Conservation (phyloP, 2,113 vertebrate genomes). For the Phrynosoma blainvillii region DNA sequence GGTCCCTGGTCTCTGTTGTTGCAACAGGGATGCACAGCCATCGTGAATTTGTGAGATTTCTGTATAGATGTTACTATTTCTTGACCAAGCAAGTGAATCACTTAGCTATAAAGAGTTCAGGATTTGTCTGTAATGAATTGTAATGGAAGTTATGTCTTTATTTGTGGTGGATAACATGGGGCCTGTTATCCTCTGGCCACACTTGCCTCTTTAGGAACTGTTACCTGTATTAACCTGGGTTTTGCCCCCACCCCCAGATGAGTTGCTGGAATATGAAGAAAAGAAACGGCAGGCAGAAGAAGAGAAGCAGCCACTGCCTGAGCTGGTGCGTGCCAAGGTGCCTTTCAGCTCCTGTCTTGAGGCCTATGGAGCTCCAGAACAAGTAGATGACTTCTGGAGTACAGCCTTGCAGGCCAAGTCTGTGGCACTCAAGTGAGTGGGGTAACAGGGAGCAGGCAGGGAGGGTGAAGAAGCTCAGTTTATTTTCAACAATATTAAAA, state of each 20-base stretch:
- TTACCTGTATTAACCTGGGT: background rate
- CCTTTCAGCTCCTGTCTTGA: conserved; percentile 95
- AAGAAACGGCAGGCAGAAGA: conserved; percentile 90
- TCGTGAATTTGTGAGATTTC: background rate
- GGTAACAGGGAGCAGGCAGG: background rate
- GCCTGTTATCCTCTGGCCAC: background rate
- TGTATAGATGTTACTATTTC: background rate
- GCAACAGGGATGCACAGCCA: background rate
- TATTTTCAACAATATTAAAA: background rate
- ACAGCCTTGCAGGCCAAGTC: conserved; percentile 96
- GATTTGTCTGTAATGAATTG: no score
- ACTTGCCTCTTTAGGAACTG: no score
- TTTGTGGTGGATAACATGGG: no score
- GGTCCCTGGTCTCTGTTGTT: no score
- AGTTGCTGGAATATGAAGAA: conserved; percentile 92
- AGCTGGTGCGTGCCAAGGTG: conserved; percentile 91
- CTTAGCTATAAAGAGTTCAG: background rate
- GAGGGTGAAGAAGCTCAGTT: background rate
- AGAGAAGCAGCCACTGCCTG: conserved; percentile 82
- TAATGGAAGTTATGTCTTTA: no score
- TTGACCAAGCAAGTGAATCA: background rate
- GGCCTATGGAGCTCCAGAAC: conserved; percentile 92
- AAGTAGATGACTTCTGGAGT: conserved; percentile 98
- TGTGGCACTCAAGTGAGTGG: conserved; percentile 93
- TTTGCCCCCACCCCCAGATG: conserved; percentile 77